phyloP scores from a whole-genome alignment of 2,113 vertebrate genomes.

The Onychorhynchus coronatus region DNA sequence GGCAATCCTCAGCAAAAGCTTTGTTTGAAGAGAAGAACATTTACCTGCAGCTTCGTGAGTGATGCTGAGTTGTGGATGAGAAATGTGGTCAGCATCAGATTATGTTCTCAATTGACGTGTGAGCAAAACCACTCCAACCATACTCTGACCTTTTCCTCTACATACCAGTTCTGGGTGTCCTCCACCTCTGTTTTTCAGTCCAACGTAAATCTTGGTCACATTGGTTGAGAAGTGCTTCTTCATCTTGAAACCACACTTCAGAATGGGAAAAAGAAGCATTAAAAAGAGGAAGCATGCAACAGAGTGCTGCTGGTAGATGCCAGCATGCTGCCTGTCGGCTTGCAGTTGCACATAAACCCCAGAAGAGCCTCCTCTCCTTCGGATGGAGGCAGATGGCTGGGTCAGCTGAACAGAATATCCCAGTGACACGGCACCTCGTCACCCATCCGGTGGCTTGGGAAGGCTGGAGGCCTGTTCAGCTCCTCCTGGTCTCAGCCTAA shows the following conservation, averaged over 20 bases:
- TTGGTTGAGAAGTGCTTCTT: background rate
- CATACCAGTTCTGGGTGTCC: background rate
- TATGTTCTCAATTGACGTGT: fast-evolving
- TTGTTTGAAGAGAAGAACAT: background rate
- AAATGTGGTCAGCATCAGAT: background rate
- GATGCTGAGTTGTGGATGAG: background rate
- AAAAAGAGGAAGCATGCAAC: background rate
- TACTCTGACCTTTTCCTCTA: background rate
- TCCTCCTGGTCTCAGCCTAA: background rate
- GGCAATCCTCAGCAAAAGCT: background rate
- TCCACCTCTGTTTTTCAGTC: background rate
- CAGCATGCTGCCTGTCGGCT: background rate
- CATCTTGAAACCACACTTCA: background rate
- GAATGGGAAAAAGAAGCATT: background rate
- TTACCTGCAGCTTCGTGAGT: background rate
- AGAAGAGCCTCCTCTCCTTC: background rate
- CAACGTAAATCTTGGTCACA: background rate
- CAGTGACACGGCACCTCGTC: background rate
- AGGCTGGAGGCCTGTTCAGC: background rate
- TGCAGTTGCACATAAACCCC: background rate
- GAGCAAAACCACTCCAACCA: background rate
- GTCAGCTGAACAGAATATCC: background rate
- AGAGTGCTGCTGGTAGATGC: background rate
- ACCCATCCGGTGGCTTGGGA: background rate
- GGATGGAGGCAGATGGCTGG: background rate